Conservation (phyloP, 2,797 vertebrate species). For the Gymnoscopelus microlampas region DNA sequence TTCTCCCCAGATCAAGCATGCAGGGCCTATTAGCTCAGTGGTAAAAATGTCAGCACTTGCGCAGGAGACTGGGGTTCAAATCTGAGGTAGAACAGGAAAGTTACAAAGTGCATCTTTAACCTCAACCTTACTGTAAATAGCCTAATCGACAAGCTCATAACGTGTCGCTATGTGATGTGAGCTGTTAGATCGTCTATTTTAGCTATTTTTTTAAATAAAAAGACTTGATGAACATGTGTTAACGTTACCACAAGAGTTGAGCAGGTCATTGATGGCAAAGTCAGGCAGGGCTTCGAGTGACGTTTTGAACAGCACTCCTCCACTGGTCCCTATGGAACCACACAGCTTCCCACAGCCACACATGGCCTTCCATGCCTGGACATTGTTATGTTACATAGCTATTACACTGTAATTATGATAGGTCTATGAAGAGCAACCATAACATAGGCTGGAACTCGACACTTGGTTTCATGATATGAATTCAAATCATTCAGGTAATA, state of each 20-base stretch:
- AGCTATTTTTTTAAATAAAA: background rate
- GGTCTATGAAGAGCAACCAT: background rate
- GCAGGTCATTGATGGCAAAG: conserved; percentile 60
- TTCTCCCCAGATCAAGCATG: too few species aligned
- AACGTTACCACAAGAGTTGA: conserved; percentile 53
- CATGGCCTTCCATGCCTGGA: conserved; percentile 46
- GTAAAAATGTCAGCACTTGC: too few species aligned
- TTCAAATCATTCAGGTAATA: too few species aligned
- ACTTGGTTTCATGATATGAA: background rate
- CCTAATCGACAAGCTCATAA: too few species aligned
- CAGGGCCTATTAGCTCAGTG: too few species aligned
- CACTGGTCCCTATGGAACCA: conserved; percentile 11
- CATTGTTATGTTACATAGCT: conserved; percentile 7
- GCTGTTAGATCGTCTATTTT: too few species aligned
- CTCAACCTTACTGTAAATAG: too few species aligned
- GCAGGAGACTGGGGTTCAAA: too few species aligned
- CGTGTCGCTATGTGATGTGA: too few species aligned
- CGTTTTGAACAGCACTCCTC: conserved; percentile 18
- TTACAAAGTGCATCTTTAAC: too few species aligned
- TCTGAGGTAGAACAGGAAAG: too few species aligned
- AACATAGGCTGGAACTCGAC: too few species aligned
- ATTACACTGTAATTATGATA: background rate
- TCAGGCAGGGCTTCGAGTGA: conserved; percentile 45
- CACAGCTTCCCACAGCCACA: conserved; percentile 25
- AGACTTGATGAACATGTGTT: background rate